phyloP scores from a whole-genome alignment of 2,888 invertebrate species.

The Tiliacea aurago region DNA sequence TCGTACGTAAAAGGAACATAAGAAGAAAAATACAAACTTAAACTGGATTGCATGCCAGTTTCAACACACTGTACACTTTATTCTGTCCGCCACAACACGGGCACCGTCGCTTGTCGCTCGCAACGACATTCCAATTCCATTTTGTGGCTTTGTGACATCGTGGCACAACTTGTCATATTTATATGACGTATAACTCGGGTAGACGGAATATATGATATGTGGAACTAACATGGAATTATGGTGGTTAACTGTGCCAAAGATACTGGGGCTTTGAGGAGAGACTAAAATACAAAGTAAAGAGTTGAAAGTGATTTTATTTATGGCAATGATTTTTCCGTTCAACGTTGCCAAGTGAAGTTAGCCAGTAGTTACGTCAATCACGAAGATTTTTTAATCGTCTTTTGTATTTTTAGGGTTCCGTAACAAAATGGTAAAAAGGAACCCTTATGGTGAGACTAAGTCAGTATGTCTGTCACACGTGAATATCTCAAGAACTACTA shows the following conservation, averaged over 20 bases:
- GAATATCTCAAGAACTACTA: too few relatives aligned
- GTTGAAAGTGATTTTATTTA: not conserved
- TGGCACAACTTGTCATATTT: slow-evolving; percentile 64
- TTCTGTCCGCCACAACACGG: slow-evolving; percentile 61
- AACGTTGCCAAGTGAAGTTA: too few relatives aligned
- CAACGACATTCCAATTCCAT: slow-evolving; percentile 69
- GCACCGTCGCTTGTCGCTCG: slow-evolving; percentile 56
- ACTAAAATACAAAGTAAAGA: not conserved
- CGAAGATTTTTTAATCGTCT: too few relatives aligned
- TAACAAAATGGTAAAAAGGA: too few relatives aligned
- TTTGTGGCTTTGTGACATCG: slow-evolving; percentile 65
- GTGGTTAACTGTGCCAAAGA: slow-evolving; percentile 29
- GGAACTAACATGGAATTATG: slow-evolving; percentile 54
- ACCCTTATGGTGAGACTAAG: too few relatives aligned
- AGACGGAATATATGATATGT: slow-evolving; percentile 52
- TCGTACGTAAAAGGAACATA: slow-evolving; percentile 36
- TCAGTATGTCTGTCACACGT: too few relatives aligned
- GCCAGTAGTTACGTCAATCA: too few relatives aligned
- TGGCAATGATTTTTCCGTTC: too few relatives aligned
- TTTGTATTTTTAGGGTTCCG: too few relatives aligned
- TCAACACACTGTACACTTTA: slow-evolving; percentile 59
- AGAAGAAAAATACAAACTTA: slow-evolving; percentile 58
- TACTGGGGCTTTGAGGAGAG: not conserved
- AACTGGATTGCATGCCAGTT: slow-evolving; percentile 64
- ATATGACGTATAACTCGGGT: slow-evolving; percentile 55